These are phyloP conservation scores for Brachyhypopomus gauderio DNA, from an alignment of 2,113 vertebrate genomes.

Conservation along the genomic window DNA sequence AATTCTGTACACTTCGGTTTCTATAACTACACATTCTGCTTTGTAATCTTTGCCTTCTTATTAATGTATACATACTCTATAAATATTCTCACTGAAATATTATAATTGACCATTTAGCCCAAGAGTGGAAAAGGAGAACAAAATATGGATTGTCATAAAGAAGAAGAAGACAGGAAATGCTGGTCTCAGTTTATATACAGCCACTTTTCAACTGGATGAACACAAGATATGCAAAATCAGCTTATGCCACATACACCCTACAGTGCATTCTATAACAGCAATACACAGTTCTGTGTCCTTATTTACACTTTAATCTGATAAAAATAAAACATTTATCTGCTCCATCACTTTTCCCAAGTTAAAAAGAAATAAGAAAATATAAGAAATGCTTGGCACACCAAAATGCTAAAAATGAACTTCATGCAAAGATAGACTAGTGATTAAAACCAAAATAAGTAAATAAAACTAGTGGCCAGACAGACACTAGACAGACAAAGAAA, in stretches of 20 bases:
- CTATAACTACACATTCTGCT: constrained; percentile 22
- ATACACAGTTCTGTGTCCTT: constrained; percentile 63
- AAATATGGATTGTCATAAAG: constrained; percentile 8
- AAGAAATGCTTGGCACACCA: constrained; percentile 80
- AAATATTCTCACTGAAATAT: constrained; percentile 54
- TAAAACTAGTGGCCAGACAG: constrained; percentile 38
- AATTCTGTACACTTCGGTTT: constrained; percentile 47
- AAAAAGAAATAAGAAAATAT: constrained; percentile 78
- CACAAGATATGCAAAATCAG: constrained; percentile 97
- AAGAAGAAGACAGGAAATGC: constrained; percentile 24
- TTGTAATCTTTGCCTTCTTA: neutral
- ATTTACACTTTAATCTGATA: constrained; percentile 75
- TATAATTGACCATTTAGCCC: constrained; percentile 20
- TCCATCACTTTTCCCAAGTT: constrained; percentile 69
- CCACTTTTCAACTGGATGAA: constrained; percentile 64
- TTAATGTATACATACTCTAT: constrained; percentile 4
- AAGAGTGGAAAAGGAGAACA: constrained; percentile 3
- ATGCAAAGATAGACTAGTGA: constrained; percentile 86
- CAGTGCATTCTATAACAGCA: constrained; percentile 58
- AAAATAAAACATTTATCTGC: constrained; percentile 64
- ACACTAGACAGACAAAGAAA: constrained; percentile 52
- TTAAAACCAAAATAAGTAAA: constrained; percentile 66
- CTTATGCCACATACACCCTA: constrained; percentile 47
- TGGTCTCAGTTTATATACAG: constrained; percentile 59
- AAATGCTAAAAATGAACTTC: constrained; percentile 84